Evolutionary conservation across 2,113 vertebrate species (phyloP), one percentile per base, ranked within the genome.

Genomic region (Typhlomys cinereus): DNA sequence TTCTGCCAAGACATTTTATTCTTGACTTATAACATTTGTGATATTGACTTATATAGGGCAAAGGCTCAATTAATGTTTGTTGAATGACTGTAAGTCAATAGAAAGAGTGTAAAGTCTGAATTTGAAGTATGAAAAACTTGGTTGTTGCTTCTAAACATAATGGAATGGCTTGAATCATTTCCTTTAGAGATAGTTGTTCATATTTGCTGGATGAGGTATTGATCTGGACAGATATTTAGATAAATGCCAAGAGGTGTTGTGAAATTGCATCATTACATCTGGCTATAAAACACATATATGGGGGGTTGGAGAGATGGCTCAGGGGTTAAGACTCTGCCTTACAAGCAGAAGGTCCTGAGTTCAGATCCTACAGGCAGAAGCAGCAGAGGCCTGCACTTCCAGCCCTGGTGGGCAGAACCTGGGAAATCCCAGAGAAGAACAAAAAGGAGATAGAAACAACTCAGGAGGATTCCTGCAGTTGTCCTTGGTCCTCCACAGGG

Each of bases 221-320:
- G 92, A 85, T 95, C 73, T 91, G 80, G 62, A 82, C 59, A 95
- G 76, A 95, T 76, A 93, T 94, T 96, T 90, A 93, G 92, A 89
- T 92, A 85, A 95, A 93, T 85, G 69, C 50, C 74, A 90, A 57
- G 59, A 95, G 88, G 62, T 85, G 36, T 29, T 88, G 66, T 70
- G n/a, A 82, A 97, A 92, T 90, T 85, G 85, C 74, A 90, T 88
- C 86, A 83, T 95, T 83, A 62, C 90, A 96, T 96, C 94, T 95
- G 94, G 82, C 62, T 83, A 34, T 52, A 92, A 90, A 93, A 91
- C 87, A 90, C 23, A 29, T 93, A 34, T 67, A 94, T 93, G 91
- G 92, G 88, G n/a, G n/a, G n/a, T n/a, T n/a, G n/a, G n/a, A n/a
- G n/a, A n/a, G n/a, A n/a, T n/a, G n/a, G n/a, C n/a, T n/a, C n/a